Percentiles rank a stretch among this genome's conserved stretches.
phyloP scores from a whole-genome alignment of 2,797 vertebrate species.

The Sebastes steindachneri region DNA sequence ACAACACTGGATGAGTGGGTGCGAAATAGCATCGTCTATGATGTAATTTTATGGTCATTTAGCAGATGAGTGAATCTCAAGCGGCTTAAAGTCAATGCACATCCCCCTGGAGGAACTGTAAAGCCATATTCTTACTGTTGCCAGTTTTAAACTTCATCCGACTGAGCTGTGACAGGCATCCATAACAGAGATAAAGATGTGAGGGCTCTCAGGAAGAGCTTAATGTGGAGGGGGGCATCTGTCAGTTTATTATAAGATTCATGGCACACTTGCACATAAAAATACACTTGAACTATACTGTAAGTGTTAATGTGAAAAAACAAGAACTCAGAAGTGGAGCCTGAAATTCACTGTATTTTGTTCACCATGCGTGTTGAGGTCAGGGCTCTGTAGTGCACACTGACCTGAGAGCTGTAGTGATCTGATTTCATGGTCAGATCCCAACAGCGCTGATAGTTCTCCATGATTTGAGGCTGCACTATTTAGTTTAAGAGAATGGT shows the following conservation, averaged over 20 bases:
- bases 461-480: not conserved
- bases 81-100: slow-evolving; percentile 69
- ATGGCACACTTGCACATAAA: not conserved
- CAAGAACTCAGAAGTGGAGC: not conserved
- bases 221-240: slow-evolving; percentile 29
- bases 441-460: slow-evolving; percentile 1
- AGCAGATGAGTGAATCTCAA: slow-evolving; percentile 73
- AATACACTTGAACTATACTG: not conserved
- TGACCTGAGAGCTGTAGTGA: slow-evolving; percentile 30
- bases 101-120: slow-evolving; percentile 60
- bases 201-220: slow-evolving; percentile 36
- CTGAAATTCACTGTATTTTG: not conserved
- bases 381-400: slow-evolving; percentile 10
- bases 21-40: slow-evolving; percentile 53
- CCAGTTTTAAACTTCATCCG: slow-evolving; percentile 58
- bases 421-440: slow-evolving; percentile 56
- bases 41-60: slow-evolving; percentile 76
- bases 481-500: slow-evolving; percentile 1
- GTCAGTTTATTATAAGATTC: slow-evolving; percentile 41
- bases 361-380: slow-evolving; percentile 6
- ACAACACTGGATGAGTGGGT: slow-evolving; percentile 55
- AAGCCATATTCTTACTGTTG: slow-evolving; percentile 61
- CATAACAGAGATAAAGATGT: slow-evolving; percentile 48
- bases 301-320: not conserved
- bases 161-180: slow-evolving; percentile 54